phyloP scores from a whole-genome alignment of 2,797 vertebrate species.

The Amphiprion clarkii region DNA sequence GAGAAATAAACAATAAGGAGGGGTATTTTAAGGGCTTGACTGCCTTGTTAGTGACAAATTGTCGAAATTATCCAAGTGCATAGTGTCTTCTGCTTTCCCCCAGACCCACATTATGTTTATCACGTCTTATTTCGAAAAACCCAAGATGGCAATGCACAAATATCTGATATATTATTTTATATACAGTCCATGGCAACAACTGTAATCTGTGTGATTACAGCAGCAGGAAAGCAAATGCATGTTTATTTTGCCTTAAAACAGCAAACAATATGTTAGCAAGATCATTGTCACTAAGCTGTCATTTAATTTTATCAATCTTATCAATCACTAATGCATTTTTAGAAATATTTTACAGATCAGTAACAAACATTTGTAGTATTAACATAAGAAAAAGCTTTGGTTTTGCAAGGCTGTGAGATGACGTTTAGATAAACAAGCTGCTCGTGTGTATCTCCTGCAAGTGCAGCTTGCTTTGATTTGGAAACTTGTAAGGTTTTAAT shows the following conservation, averaged over 20 bases:
- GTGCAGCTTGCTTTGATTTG: constrained; percentile 8
- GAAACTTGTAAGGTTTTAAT: constrained; percentile 27
- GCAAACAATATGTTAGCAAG: fast-evolving
- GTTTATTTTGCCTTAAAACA: background rate
- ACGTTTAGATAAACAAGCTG: constrained; percentile 18
- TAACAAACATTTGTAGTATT: background rate
- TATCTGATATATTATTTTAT: no score
- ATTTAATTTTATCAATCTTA: background rate
- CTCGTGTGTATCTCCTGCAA: constrained; percentile 13
- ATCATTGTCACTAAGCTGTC: background rate
- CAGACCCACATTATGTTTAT: no score
- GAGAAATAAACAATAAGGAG: no score
- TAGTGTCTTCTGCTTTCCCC: no score
- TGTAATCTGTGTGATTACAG: background rate
- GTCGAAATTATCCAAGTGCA: no score
- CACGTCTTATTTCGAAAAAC: no score
- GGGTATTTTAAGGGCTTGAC: no score
- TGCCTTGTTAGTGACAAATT: no score
- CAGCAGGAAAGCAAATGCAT: background rate
- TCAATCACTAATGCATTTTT: background rate
- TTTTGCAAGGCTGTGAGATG: constrained; percentile 1
- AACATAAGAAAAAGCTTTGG: background rate
- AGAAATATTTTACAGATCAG: background rate
- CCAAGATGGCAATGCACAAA: no score
- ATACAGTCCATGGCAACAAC: no score